Percentiles rank a stretch among this genome's conserved stretches.
phyloP scores from a whole-genome alignment of 1,140 invertebrate genomes.

The Dendrolimus punctatus region DNA sequence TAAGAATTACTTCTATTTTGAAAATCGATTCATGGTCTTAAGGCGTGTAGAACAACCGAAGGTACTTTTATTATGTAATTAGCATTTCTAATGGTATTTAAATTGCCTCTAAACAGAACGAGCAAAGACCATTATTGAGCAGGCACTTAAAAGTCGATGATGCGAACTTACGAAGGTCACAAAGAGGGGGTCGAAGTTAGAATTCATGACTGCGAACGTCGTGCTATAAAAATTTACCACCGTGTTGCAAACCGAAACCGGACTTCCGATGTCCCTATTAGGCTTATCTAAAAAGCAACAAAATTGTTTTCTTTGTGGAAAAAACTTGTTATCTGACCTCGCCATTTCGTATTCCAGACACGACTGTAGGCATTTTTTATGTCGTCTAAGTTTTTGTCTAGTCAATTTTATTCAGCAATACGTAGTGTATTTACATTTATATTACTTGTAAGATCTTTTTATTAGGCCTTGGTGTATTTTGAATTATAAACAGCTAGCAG shows the following conservation, averaged over 20 bases:
- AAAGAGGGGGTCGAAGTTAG: too few relatives aligned
- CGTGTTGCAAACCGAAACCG: neutral
- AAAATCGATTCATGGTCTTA: too few relatives aligned
- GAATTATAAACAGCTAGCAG: constrained; percentile 2
- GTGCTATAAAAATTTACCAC: constrained; percentile 1
- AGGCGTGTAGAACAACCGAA: too few relatives aligned
- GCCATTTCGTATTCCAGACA: constrained; percentile 8
- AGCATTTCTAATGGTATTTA: too few relatives aligned
- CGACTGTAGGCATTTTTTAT: constrained; percentile 5
- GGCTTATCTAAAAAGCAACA: constrained; percentile 7
- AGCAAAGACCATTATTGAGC: too few relatives aligned
- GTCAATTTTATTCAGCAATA: constrained; percentile 11
- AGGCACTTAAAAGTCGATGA: too few relatives aligned
- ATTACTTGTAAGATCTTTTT: constrained; percentile 7
- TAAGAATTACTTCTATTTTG: too few relatives aligned
- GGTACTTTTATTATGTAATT: too few relatives aligned
- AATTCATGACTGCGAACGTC: too few relatives aligned
- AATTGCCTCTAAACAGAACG: too few relatives aligned
- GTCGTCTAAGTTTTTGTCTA: constrained; percentile 9
- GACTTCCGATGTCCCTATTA: constrained; percentile 6
- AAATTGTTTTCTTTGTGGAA: constrained; percentile 3
- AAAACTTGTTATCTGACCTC: constrained; percentile 1
- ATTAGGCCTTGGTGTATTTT: constrained; percentile 2
- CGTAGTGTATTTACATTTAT: constrained; percentile 15
- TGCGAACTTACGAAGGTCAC: too few relatives aligned